A percentile compares a stretch with the other conserved stretches of the same genome.
Evolutionary conservation across 2,888 invertebrate genomes (phyloP).

Genomic region (Tineola bisselliella): DNA sequence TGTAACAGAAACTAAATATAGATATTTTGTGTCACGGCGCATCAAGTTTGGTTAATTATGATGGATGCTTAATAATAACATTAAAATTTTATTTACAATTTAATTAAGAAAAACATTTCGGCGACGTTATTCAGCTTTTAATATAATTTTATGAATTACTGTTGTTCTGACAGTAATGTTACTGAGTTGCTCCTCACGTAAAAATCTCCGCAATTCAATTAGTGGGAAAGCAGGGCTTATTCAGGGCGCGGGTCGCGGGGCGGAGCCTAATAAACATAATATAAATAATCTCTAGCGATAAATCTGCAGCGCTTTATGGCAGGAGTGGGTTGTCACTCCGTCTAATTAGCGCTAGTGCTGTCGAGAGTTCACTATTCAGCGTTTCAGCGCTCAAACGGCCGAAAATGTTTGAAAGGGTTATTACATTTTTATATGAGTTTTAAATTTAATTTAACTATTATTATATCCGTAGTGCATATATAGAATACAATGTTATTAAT

Average conservation of each 20-base stretch:
- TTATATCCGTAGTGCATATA: not conserved
- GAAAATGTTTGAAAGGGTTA: not conserved
- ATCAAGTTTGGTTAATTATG: not conserved
- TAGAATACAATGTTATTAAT: too few relatives aligned
- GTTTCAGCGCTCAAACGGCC: constrained; percentile 24
- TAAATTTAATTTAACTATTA: not conserved
- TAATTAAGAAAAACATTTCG: not conserved
- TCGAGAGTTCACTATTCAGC: constrained; percentile 24
- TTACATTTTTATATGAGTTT: not conserved
- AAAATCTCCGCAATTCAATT: constrained; percentile 65
- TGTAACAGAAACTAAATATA: not conserved
- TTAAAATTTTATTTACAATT: too few relatives aligned
- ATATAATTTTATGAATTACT: too few relatives aligned
- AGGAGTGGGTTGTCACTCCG: constrained; percentile 66
- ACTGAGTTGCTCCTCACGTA: constrained; percentile 24
- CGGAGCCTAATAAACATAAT: constrained; percentile 66
- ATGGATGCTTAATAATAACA: not conserved
- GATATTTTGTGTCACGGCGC: not conserved
- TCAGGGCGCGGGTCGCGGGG: constrained; percentile 40
- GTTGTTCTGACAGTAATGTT: not conserved
- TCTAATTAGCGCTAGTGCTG: constrained; percentile 64
- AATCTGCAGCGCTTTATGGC: constrained; percentile 66
- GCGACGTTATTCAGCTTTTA: too few relatives aligned
- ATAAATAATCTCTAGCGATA: constrained; percentile 67
- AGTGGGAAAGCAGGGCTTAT: constrained; percentile 43